Base-by-base conservation (phyloP, 2,888 invertebrate genomes). In the Caenorhabditis sp. region DNA sequence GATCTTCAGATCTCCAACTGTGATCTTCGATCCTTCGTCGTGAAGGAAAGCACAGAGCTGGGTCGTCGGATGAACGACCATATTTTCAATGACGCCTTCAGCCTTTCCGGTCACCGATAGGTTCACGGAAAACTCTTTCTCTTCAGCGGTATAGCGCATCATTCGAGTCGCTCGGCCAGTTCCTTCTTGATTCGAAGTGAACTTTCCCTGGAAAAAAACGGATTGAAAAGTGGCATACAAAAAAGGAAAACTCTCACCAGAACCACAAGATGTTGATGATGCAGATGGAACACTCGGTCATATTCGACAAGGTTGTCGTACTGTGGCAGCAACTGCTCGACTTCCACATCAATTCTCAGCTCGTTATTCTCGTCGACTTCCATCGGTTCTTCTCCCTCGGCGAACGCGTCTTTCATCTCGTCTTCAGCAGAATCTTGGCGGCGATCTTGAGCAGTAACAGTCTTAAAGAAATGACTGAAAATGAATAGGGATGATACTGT, bases 281-380 rank as follows among this genome's bases (percentile, higher is more conserved):
- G 68, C 3, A 80, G 61, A 5, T 72, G 71, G 58, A 55, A 72
- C 18, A 80, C 51, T 13, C 44, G 55, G 2, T 47, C 40, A 35
- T 68, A 80, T 35, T 67, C 62, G 20, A 51, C 24, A 11, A 72
- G 60, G 8, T 51, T 70, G 22, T 71, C 40, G 55, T 72, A 67
- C 11, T 67, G 35, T n/a, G 76, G 61, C 5, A 67, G 55, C 58
- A 69, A 0, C 13, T 40, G 28, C 18, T 35, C 70, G 13, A 55
- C 26, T 2, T 58, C 40, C 28, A 71, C 70, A 28, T 76, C 64
- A n/a, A 81, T 50, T 50, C 70, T 81, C 70, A 81, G 26, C 11
- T 71, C 72, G 50, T 79, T n/a, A n/a, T n/a, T 79, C 28, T 64
- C 64, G 44, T 80, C 80, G 0, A 64, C 72, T 64, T 74, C 74